Percentiles rank a stretch among this genome's conserved stretches.
Conservation (phyloP, 2,797 vertebrate genomes). For the Odontamblyopus lacepedii region DNA sequence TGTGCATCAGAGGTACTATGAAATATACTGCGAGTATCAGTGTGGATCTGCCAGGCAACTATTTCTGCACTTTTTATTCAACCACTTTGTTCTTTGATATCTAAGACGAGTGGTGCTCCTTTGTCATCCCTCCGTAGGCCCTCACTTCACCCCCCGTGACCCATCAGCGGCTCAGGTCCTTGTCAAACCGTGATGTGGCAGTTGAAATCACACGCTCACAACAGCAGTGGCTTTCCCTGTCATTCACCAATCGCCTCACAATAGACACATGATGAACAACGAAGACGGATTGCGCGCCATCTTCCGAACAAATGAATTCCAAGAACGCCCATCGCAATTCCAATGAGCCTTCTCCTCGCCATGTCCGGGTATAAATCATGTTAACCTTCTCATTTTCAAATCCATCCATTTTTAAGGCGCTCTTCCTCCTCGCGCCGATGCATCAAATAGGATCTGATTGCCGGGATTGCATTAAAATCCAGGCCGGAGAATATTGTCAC, state of each 20-base stretch:
- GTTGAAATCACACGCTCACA: conserved; percentile 43
- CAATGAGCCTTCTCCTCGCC: conserved; percentile 56
- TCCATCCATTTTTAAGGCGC: conserved; percentile 78
- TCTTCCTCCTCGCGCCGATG: conserved; percentile 41
- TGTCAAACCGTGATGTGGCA: conserved; percentile 31
- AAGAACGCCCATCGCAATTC: conserved; percentile 70
- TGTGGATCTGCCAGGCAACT: too few relatives aligned
- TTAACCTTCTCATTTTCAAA: conserved; percentile 80
- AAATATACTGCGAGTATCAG: too few relatives aligned
- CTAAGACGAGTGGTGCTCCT: not conserved
- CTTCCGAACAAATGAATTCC: conserved; percentile 71
- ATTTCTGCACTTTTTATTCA: too few relatives aligned
- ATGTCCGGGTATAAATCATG: conserved; percentile 73
- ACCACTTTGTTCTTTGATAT: not conserved
- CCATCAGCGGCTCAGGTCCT: conserved; percentile 27
- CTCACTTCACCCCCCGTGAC: conserved; percentile 20
- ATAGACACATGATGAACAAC: conserved; percentile 66
- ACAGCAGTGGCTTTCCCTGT: conserved; percentile 40
- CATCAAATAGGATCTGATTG: conserved; percentile 62
- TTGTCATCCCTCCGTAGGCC: conserved; percentile 4
- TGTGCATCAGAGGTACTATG: too few relatives aligned
- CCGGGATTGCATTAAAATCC: conserved; percentile 69
- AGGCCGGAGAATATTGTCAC: conserved; percentile 59
- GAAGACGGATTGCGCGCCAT: conserved; percentile 63
- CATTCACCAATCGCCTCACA: conserved; percentile 54